A percentile compares a stretch with the other conserved stretches of the same genome.
Evolutionary conservation across 1,140 invertebrate species (phyloP).

Genomic region (Anoplolepis gracilipes): DNA sequence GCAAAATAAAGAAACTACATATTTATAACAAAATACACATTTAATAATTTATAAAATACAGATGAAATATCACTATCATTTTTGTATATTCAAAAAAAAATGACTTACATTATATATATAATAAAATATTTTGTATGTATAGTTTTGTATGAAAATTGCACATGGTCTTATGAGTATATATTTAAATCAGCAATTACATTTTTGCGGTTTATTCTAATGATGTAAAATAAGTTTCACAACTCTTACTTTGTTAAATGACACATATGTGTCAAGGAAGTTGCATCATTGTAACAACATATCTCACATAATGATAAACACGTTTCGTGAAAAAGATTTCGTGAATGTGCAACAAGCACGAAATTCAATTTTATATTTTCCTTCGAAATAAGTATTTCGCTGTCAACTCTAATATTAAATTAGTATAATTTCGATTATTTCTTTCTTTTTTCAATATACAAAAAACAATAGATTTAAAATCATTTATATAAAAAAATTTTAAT

Average conservation of each 20-base stretch:
- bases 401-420: background rate
- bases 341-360: background rate
- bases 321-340: background rate
- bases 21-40: background rate
- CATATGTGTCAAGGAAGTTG: background rate
- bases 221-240: background rate
- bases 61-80: background rate
- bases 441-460: background rate
- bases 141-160: too few species aligned
- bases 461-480: background rate
- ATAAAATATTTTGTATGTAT: too few species aligned
- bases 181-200: background rate
- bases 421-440: background rate
- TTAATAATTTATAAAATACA: constrained; percentile 1
- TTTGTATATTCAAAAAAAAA: background rate
- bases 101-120: too few species aligned
- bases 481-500: too few species aligned
- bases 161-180: too few species aligned
- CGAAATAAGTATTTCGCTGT: background rate
- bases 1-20: constrained; percentile 3
- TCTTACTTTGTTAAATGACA: background rate
- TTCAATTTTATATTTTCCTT: background rate
- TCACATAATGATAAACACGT: background rate
- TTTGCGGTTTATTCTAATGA: background rate
- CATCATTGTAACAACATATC: background rate